A percentile compares a stretch with the other conserved stretches of the same genome.
phyloP scores from a whole-genome alignment of 1,140 invertebrate genomes.

The Xylocopa sonorina region DNA sequence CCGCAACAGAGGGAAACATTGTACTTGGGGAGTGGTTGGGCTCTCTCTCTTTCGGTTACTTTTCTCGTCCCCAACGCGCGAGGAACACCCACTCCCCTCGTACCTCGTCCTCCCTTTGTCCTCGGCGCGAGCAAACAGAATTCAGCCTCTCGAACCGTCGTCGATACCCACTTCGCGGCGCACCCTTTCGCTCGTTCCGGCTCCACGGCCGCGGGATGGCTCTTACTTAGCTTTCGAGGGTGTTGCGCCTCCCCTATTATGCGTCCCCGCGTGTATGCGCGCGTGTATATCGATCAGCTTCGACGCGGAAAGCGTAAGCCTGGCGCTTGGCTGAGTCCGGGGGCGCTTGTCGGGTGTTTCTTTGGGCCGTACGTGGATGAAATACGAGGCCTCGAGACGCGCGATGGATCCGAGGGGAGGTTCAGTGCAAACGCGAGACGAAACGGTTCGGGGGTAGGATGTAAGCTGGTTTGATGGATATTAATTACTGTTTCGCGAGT shows the following conservation, averaged over 20 bases:
- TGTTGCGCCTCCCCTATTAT: neutral
- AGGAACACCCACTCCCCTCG: neutral
- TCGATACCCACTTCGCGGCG: constrained; percentile 46
- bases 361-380: no score
- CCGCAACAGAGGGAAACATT: constrained; percentile 57
- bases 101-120: neutral
- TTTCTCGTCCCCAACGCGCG: constrained; percentile 9
- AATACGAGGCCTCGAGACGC: no score
- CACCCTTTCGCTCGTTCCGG: neutral
- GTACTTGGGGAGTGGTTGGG: constrained; percentile 61
- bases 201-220: neutral
- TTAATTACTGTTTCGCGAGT: no score
- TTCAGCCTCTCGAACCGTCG: constrained; percentile 4
- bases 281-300: constrained; percentile 43
- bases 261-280: neutral
- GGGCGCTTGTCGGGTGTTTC: neutral
- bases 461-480: no score
- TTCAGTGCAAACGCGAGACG: no score
- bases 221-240: constrained; percentile 23
- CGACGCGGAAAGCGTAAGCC: neutral
- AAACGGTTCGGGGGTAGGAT: no score
- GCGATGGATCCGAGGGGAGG: no score
- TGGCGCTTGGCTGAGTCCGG: neutral
- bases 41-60: constrained; percentile 44
- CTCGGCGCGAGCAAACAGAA: constrained; percentile 44